Evolutionary conservation across 2,888 invertebrate species (phyloP).

Genomic region (Pandemis corylana): DNA sequence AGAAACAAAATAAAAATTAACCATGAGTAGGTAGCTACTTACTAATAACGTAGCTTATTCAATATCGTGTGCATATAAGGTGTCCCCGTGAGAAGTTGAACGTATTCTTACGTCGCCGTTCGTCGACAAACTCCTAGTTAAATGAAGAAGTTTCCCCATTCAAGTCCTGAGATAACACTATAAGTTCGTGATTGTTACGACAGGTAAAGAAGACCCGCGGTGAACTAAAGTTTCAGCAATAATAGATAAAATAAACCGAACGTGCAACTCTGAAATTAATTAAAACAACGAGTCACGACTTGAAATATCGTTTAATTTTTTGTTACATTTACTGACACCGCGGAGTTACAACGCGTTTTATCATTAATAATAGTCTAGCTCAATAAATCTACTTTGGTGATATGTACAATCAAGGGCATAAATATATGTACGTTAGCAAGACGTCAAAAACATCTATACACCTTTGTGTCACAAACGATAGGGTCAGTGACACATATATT

Average conservation of each 20-base stretch:
- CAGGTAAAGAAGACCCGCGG: conserved; percentile 42
- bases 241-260: conserved; percentile 25
- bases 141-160: conserved; percentile 52
- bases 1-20: neutral
- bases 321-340: conserved; percentile 28
- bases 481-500: too few species aligned
- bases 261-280: conserved; percentile 21
- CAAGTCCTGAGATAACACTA: conserved; percentile 51
- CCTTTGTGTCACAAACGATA: too few species aligned
- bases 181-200: conserved; percentile 47
- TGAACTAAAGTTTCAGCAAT: conserved; percentile 37
- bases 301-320: conserved; percentile 22
- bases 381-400: conserved; percentile 21
- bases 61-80: conserved; percentile 9
- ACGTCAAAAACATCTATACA: too few species aligned
- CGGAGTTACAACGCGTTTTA: neutral
- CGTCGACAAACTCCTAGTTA: conserved; percentile 41
- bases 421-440: too few species aligned
- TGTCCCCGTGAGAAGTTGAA: conserved; percentile 25
- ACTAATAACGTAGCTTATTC: neutral
- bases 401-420: neutral
- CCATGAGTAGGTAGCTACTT: neutral
- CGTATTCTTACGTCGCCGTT: conserved; percentile 31
- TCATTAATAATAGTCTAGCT: conserved; percentile 34
- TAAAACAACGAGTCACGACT: conserved; percentile 13